These are phyloP conservation scores for Tokudaia tokunoshimensis DNA, from an alignment of 2,797 vertebrate genomes.

Conservation along the genomic window DNA sequence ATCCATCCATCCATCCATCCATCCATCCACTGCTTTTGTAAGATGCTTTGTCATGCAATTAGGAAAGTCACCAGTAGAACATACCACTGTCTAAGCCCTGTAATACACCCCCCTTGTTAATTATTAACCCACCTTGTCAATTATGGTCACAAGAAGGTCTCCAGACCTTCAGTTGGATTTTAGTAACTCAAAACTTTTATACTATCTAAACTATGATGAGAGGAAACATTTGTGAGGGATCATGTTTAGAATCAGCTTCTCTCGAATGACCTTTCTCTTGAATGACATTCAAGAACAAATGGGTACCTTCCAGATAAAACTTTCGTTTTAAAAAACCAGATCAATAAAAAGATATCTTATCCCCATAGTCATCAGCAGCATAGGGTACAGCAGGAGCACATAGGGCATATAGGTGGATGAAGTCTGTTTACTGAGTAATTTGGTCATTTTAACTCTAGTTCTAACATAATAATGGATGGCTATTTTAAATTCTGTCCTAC, in stretches of 20 bases:
- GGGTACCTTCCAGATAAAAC: background rate
- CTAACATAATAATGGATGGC: background rate
- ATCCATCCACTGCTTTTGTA: background rate
- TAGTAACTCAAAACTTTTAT: background rate
- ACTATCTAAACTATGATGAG: background rate
- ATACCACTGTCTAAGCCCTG: background rate
- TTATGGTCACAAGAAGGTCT: background rate
- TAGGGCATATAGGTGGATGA: background rate
- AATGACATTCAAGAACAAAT: background rate
- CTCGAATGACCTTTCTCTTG: background rate
- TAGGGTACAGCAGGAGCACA: rapidly evolving
- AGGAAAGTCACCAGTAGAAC: background rate
- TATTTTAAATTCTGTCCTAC: background rate
- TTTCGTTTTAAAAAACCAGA: background rate
- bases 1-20: background rate
- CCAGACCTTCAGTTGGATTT: background rate
- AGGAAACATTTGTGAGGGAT: background rate
- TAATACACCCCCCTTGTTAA: background rate
- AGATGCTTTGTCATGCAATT: background rate
- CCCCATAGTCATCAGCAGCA: background rate
- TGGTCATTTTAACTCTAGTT: background rate
- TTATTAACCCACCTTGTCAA: background rate
- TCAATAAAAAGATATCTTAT: background rate
- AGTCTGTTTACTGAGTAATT: background rate
- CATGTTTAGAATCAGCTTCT: background rate